These are phyloP conservation scores for Diacarnus erythraeanus DNA, from an alignment of 37 sponge, comb jelly and placozoan genomes.

Conservation along the genomic window DNA sequence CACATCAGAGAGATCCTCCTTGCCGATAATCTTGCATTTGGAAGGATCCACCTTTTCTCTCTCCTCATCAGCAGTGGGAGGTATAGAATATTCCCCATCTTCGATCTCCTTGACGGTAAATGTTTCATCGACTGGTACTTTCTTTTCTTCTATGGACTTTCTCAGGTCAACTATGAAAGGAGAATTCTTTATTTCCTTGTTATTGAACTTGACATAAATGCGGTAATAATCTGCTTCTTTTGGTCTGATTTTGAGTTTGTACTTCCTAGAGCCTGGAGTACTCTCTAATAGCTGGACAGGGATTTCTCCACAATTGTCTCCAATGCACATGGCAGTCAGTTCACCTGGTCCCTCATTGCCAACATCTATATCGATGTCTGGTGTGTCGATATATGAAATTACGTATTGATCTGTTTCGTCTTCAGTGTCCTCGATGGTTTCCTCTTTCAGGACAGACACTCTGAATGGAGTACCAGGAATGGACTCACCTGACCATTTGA, in stretches of 20 bases:
- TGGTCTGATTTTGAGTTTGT: slow-evolving; percentile 30
- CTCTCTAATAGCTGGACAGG: slow-evolving; percentile 9
- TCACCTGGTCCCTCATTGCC: slow-evolving; percentile 32
- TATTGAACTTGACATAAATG: slow-evolving; percentile 24
- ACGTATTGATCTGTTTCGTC: not conserved
- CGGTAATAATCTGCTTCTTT: slow-evolving; percentile 23
- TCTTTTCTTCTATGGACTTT: not conserved
- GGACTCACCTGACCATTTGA: slow-evolving; percentile 68
- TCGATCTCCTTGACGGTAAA: not conserved
- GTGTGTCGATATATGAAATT: no score
- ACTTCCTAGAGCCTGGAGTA: not conserved
- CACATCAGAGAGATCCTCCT: slow-evolving; percentile 16
- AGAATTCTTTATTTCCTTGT: slow-evolving; percentile 39
- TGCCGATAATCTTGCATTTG: slow-evolving; percentile 33
- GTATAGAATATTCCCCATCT: no score
- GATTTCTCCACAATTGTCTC: slow-evolving; percentile 35
- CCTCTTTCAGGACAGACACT: slow-evolving; percentile 16
- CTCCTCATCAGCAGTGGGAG: slow-evolving; percentile 3
- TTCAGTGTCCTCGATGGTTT: not conserved
- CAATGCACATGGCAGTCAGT: slow-evolving; percentile 50
- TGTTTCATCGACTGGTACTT: not conserved
- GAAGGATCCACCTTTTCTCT: slow-evolving; percentile 30
- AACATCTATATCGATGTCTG: slow-evolving; percentile 23
- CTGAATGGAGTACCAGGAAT: slow-evolving; percentile 80
- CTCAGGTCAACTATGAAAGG: slow-evolving; percentile 44